Evolutionary conservation across 2,888 invertebrate species (phyloP).

Genomic region (Myathropa florea): DNA sequence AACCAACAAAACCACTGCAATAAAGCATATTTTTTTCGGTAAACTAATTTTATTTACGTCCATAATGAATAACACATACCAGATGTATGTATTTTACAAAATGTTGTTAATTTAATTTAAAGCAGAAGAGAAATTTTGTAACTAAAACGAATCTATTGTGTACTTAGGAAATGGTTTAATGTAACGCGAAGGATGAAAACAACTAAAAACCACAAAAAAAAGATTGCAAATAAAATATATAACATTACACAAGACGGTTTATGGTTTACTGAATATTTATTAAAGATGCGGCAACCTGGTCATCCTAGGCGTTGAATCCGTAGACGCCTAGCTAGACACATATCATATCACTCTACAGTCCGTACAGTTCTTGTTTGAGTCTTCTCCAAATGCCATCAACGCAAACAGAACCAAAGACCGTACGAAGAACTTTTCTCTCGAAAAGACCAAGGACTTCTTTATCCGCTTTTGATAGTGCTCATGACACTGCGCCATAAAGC

Average conservation of each 20-base stretch:
- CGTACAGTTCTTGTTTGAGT: too few species aligned
- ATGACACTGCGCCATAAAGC: too few species aligned
- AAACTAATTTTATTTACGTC: constrained; percentile 32
- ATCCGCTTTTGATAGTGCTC: too few species aligned
- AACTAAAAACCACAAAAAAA: constrained; percentile 4
- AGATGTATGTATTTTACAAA: constrained; percentile 29
- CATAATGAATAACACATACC: neutral
- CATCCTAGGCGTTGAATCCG: too few species aligned
- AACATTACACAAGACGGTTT: neutral
- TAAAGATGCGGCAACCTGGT: too few species aligned
- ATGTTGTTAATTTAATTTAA: constrained; percentile 35
- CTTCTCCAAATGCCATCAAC: too few species aligned
- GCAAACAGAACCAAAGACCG: too few species aligned
- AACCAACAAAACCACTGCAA: constrained; percentile 49
- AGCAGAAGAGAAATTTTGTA: constrained; percentile 24
- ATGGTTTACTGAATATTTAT: constrained; percentile 10
- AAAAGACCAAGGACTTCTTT: too few species aligned
- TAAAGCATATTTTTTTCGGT: constrained; percentile 45
- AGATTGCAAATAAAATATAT: constrained; percentile 5
- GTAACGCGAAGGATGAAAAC: constrained; percentile 4
- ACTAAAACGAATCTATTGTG: constrained; percentile 41
- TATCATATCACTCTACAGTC: too few species aligned
- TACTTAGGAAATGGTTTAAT: constrained; percentile 47
- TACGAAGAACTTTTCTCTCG: too few species aligned
- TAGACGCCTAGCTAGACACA: too few species aligned